Percentiles rank a stretch among this genome's conserved stretches.
These are phyloP conservation scores for Eumeta japonica DNA, from an alignment of 1,140 invertebrate species.

Conservation along the genomic window DNA sequence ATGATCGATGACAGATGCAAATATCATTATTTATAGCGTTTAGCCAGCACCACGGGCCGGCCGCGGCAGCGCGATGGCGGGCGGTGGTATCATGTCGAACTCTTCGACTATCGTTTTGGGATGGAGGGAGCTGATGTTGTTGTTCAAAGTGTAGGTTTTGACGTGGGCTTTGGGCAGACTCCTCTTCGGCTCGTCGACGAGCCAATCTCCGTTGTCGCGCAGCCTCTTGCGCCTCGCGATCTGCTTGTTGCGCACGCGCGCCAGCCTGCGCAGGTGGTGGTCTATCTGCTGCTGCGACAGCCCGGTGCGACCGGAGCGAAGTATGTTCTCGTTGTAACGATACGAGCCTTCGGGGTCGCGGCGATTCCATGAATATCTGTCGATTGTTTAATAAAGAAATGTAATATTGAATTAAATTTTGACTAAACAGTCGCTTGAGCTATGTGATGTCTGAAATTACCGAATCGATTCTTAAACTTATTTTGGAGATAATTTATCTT, in stretches of 20 bases:
- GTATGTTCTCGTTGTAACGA: constrained; percentile 39
- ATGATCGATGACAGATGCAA: constrained; percentile 11
- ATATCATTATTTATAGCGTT: constrained; percentile 16
- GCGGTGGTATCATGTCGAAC: constrained; percentile 40
- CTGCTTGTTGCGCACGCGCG: constrained; percentile 41
- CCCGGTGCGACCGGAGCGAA: constrained; percentile 42
- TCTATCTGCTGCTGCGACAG: constrained; percentile 44
- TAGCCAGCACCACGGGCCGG: constrained; percentile 27
- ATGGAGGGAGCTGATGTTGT: constrained; percentile 51
- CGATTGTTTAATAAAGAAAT: constrained; percentile 5
- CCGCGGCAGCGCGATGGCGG: constrained; percentile 17
- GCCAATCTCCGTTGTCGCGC: constrained; percentile 31
- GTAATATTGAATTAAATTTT: background rate
- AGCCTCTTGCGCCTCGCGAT: constrained; percentile 25
- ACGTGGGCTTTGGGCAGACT: constrained; percentile 33
- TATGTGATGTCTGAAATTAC: too few relatives aligned
- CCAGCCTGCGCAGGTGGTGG: constrained; percentile 33
- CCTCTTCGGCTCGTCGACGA: constrained; percentile 19
- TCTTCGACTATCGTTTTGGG: constrained; percentile 55
- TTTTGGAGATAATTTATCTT: too few relatives aligned
- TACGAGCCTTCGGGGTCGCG: constrained; percentile 47
- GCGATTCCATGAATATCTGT: constrained; percentile 47
- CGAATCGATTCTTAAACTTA: too few relatives aligned
- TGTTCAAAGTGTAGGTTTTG: constrained; percentile 44
- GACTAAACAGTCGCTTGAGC: background rate